Evolutionary conservation across 2,113 vertebrate genomes (phyloP).

Genomic region (Emydura subglobosa): DNA sequence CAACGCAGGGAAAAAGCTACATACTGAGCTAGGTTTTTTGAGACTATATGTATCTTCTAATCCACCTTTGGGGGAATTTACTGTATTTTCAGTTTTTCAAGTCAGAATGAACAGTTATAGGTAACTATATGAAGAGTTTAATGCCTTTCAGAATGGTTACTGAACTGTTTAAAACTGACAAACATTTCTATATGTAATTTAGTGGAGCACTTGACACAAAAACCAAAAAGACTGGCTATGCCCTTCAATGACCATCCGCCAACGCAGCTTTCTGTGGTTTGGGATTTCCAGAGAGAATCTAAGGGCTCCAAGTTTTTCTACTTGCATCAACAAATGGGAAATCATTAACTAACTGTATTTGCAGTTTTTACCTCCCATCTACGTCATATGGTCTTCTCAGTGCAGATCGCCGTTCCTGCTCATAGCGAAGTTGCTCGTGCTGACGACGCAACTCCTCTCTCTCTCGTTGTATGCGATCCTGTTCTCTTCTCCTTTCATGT

Average conservation of each 20-base stretch:
- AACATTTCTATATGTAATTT: background rate
- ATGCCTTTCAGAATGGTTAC: background rate
- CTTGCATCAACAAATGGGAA: background rate
- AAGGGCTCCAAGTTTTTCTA: background rate
- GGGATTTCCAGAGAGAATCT: background rate
- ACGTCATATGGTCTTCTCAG: constrained; percentile 92
- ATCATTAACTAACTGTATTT: accelerated
- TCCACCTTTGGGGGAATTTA: background rate
- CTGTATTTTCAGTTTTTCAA: background rate
- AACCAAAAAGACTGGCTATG: too few relatives aligned
- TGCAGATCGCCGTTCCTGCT: constrained; percentile 87
- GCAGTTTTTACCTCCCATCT: constrained; percentile 85
- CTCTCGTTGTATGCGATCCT: constrained; percentile 94
- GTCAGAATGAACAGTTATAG: background rate
- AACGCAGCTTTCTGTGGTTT: background rate
- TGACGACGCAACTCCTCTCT: constrained; percentile 94
- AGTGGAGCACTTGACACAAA: background rate
- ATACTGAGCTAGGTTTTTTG: background rate
- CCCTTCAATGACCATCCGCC: background rate
- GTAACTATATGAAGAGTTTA: background rate
- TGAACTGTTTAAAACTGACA: background rate
- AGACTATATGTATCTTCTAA: background rate
- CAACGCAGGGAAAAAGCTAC: background rate
- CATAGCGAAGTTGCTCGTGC: constrained; percentile 93
- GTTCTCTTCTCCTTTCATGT: constrained; percentile 92